Base-by-base conservation (phyloP, 2,888 invertebrate genomes). In the Macaria liturata region DNA sequence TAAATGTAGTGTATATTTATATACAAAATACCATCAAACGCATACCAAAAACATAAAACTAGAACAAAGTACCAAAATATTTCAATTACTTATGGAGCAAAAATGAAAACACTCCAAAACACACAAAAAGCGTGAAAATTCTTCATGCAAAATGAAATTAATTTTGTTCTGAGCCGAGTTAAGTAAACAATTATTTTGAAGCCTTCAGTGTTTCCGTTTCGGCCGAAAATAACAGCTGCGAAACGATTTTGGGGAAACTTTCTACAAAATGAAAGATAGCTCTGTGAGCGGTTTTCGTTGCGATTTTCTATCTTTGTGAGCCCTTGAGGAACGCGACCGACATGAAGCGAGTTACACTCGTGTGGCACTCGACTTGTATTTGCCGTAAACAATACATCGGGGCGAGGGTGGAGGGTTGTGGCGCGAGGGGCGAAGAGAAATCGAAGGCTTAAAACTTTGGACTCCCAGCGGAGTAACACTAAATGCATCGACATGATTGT, bases 391-490 rank as follows among this genome's bases (percentile, higher is more conserved):
- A 72, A 74, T 68, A 70, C 69, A 65, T 61, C 66, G 61, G 54
- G 60, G 62, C 42, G 43, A 51, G 46, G 46, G 62, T 30, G 40
- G 59, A 62, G 60, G 37, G 59, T 30, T 39, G 9, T 39, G 32
- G 61, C 45, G 58, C 47, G 46, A 59, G 64, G 52, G 44, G 64
- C 63, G 68, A 55, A 64, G 66, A 49, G 47, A 60, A 66, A 69
- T 71, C 66, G 68, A 67, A 70, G 64, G 64, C 67, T 70, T 72
- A 71, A 56, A 64, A 78, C 71, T 78, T 80, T 75, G 69, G 74
- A 71, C 72, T 71, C 68, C 57, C 49, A 61, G 63, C 61, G 65
- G 67, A 65, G 64, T 59, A 67, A 70, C 71, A 78, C 20, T 20
- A 20, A 20, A 20, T 20, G 20, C 20, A 20, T 20, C 20, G 20